phyloP scores from a whole-genome alignment of 2,888 invertebrate genomes.

The Ecliptopera silaceata region DNA sequence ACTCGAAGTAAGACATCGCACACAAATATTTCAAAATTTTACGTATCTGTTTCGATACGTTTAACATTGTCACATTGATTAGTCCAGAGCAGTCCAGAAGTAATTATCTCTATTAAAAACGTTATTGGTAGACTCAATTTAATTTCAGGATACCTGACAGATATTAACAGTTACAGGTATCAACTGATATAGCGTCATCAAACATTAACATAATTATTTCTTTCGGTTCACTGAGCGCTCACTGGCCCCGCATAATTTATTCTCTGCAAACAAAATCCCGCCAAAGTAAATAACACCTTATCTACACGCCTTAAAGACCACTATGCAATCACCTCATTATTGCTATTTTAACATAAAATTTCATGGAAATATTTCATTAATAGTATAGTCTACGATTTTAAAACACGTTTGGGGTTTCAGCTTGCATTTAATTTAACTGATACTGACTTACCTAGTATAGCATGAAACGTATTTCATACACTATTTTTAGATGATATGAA shows the following conservation, averaged over 20 bases:
- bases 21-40: no score
- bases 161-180: conserved; percentile 20
- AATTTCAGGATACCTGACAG: neutral
- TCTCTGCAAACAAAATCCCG: conserved; percentile 28
- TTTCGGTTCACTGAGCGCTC: conserved; percentile 38
- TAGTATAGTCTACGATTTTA: conserved; percentile 26
- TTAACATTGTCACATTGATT: no score
- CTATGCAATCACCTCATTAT: conserved; percentile 31
- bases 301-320: conserved; percentile 1
- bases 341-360: conserved; percentile 34
- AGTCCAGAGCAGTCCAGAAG: no score
- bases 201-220: conserved; percentile 42
- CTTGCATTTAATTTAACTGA: conserved; percentile 6
- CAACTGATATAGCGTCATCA: conserved; percentile 34
- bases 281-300: conserved; percentile 22
- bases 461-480: no score
- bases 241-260: conserved; percentile 35
- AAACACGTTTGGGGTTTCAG: conserved; percentile 19
- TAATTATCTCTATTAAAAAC: no score
- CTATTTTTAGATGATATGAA: no score
- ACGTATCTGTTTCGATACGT: no score
- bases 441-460: neutral
- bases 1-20: no score
- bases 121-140: no score
- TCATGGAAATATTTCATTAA: conserved; percentile 35